A percentile compares a stretch with the other conserved stretches of the same genome.
These are phyloP conservation scores for Burhinus bistriatus DNA, from an alignment of 2,113 vertebrate genomes.

Conservation along the genomic window DNA sequence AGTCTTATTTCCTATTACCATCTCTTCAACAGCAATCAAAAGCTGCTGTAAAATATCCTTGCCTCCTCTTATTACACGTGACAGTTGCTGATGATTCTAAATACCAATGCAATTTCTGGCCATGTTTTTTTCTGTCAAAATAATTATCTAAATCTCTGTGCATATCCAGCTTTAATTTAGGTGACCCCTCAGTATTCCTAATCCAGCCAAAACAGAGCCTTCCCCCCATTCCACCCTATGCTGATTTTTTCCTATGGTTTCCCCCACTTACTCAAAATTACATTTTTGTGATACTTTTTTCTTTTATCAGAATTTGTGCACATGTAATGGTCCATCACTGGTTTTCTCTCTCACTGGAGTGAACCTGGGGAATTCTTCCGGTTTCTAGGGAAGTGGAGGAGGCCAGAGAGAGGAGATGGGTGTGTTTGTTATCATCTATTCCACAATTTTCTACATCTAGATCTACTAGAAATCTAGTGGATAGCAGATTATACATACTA, in stretches of 20 bases:
- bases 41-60: background rate
- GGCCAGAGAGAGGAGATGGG: background rate
- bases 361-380: background rate
- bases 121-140: background rate
- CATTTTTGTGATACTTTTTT: background rate
- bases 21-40: background rate
- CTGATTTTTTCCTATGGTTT: background rate
- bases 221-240: rapidly evolving
- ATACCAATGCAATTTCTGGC: background rate
- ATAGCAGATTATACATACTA: background rate
- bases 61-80: background rate
- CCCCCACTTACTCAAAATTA: background rate
- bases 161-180: background rate
- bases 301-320: background rate
- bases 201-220: background rate
- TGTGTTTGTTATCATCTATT: background rate
- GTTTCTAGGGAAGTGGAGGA: background rate
- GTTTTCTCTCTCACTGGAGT: background rate
- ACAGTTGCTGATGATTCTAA: background rate
- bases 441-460: background rate
- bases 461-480: background rate
- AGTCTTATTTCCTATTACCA: background rate
- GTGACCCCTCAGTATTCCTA: background rate
- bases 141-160: background rate
- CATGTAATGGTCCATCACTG: background rate